Evolutionary conservation across 2,797 vertebrate species (phyloP).

Genomic region (Cuniculus paca): DNA sequence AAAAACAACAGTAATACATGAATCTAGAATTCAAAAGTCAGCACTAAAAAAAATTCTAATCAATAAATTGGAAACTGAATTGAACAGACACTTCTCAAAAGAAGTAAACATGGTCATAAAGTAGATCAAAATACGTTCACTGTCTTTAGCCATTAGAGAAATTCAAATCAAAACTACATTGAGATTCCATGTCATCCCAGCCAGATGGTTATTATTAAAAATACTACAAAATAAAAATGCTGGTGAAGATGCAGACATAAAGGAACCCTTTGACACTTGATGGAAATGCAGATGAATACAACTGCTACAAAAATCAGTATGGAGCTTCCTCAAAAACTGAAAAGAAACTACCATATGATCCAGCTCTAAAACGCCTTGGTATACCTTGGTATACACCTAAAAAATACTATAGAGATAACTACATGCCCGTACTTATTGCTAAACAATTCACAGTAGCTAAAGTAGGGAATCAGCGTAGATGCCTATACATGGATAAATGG

Average conservation of each 20-base stretch:
- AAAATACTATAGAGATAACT: neutral
- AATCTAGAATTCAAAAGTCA: neutral
- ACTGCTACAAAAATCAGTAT: neutral
- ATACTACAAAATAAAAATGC: neutral
- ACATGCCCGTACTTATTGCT: neutral
- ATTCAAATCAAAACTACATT: neutral
- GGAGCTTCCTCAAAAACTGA: neutral
- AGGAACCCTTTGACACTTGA: neutral
- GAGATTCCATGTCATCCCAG: neutral
- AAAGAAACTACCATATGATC: neutral
- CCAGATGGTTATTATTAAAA: neutral
- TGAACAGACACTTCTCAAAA: neutral
- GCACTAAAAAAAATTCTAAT: too few species aligned
- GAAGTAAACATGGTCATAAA: neutral
- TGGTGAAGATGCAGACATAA: neutral
- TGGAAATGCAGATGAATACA: neutral
- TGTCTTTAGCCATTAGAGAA: neutral
- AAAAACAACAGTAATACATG: neutral
- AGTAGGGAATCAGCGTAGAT: neutral
- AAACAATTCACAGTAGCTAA: neutral
- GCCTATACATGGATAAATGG: neutral
- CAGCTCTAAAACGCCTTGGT: neutral
- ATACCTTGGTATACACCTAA: neutral
- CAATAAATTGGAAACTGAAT: neutral
- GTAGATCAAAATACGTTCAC: neutral